Evolutionary conservation across 2,888 invertebrate species (phyloP).

Genomic region (Blomia tropicalis): DNA sequence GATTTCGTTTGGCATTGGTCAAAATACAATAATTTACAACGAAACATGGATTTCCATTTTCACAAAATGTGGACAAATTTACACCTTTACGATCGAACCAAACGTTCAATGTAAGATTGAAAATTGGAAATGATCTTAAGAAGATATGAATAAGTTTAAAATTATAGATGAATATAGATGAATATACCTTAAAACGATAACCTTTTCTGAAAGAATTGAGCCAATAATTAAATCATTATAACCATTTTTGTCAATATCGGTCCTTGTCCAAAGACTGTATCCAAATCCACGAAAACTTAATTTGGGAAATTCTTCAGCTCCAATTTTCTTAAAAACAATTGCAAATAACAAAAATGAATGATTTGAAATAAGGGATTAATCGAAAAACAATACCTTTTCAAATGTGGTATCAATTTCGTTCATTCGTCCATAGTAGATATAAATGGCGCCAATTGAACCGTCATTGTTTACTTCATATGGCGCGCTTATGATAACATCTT

Average conservation of each 20-base stretch:
- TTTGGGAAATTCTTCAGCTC: not conserved
- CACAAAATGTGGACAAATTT: not conserved
- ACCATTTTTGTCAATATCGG: slow-evolving; percentile 14
- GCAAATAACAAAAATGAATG: not conserved
- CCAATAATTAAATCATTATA: slow-evolving; percentile 19
- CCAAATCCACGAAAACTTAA: slow-evolving; percentile 10
- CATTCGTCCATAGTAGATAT: slow-evolving; percentile 1
- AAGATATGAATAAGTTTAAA: not conserved
- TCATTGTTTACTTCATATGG: not conserved
- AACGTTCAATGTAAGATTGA: not conserved
- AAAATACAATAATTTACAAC: slow-evolving; percentile 8
- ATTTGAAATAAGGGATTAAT: not conserved
- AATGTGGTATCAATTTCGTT: not conserved
- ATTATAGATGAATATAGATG: not conserved
- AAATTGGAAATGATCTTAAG: slow-evolving; percentile 16
- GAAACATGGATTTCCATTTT: slow-evolving; percentile 7
- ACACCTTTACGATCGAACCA: not conserved
- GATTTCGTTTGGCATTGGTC: not conserved
- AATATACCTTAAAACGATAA: slow-evolving; percentile 7
- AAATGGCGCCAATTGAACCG: slow-evolving; percentile 9
- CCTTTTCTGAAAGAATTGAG: slow-evolving; percentile 13
- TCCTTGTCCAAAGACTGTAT: slow-evolving; percentile 5
- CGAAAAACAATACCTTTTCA: not conserved
- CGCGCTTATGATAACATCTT: slow-evolving; percentile 8
- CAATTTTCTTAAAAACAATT: slow-evolving; percentile 11